Base-by-base conservation (phyloP, 2,888 invertebrate species). In the Tetragonula carbonaria region DNA sequence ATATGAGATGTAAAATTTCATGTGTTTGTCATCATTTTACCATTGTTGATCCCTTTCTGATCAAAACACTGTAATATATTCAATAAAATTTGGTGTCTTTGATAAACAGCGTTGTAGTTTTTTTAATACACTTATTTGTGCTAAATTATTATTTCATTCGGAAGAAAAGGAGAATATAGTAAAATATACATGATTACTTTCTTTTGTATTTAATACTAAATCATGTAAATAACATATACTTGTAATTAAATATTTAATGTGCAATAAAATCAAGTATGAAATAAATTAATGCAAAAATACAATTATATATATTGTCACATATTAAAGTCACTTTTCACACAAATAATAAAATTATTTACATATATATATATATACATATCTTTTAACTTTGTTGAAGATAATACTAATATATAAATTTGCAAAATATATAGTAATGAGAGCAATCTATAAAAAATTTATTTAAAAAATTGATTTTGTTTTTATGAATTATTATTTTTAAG, bases 41-140 rank as follows among this genome's bases (percentile, higher is more conserved):
- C 88, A 88, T 84, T 90, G 86, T 91, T 91, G 84, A 88, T 84
- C 86, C 80, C 80, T 82, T 87, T 89, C 82, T 85, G 90, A 89
- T 89, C 89, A 88, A 90, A 89, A 91, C 87, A 90, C 90, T 92
- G 89, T 88, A 88, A 90, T 89, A 90, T 92, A 91, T 91, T 89
- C 87, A 93, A 93, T 93, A 93, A 92, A 93, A 89, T 90, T 91
- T 85, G 88, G 87, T 91, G 91, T 91, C 91, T 92, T 93, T 92
- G 90, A 87, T 91, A 92, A 88, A 74, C 14, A 71, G 62, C 67
- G 80, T 59, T n/a, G 3, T 74, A 55, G 38, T 53, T 66, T 51
- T 33, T 66, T 8, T 16, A 71, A 50, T 50, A 70, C 33, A 62
- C 67, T 53, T 13, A 51, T n/a, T 63, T 50, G 13, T 51, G 13